Evolutionary conservation across 2,888 invertebrate species (phyloP), one percentile per base, ranked within the genome.

Genomic region (Hemithea aestivaria): DNA sequence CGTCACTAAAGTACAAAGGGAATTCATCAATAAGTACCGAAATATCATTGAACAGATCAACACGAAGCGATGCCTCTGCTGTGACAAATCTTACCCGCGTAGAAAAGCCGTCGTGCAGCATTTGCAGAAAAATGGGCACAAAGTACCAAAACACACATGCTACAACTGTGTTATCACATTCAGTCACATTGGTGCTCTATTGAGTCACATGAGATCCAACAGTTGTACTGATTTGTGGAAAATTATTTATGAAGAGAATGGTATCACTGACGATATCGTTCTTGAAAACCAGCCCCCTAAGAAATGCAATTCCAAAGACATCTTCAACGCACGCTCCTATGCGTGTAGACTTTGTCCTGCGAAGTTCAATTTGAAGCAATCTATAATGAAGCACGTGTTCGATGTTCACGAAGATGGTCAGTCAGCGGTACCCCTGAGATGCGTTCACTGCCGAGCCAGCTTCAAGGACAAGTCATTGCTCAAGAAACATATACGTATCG

Each of bases 151-250:
- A 52, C 90, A 89, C 52, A 90, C 90, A 0, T 91, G 90, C 55
- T 90, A 90, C 52, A 89, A 89, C 58, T 91, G 90, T 57, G 89
- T 90, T 41, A 74, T 90, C 16, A 90, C 90, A 0, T 90, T 89
- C 45, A 78, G 76, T 3, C 87, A 88, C 47, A 87, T 88, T 39
- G 88, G 88, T 10, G 88, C 88, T 20, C 55, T 88, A 16, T 71
- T 88, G 2, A 88, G 88, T 52, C 88, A 88, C 50, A 88, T 88
- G 87, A 68, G 88, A 45, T 76, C 87, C 4, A 85, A 87, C 36
- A 68, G 75, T 22, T 88, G 88, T 40, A 88, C 87, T 6, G 73
- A 87, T 58, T 60, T 87, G 11, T 88, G 88, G 88, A 87, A 83
- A 61, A 73, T 88, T 27, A 87, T 88, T 35, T 87, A 81, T 47